Evolutionary conservation across 2,797 vertebrate species (phyloP).

Genomic region (Poeciliopsis paucimaculata): DNA sequence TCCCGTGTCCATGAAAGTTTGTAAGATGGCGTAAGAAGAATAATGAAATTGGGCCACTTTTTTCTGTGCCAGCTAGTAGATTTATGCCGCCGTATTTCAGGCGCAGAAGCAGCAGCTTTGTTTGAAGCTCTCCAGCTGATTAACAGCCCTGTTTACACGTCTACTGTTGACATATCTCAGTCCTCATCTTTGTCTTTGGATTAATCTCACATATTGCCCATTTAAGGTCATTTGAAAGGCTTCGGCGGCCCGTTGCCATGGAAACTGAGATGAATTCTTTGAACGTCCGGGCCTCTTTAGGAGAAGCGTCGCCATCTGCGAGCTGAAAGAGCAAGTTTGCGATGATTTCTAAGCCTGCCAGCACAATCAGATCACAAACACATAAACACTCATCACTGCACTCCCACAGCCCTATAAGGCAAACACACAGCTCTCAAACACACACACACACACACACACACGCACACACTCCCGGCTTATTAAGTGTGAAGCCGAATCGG

Average conservation of each 20-base stretch:
- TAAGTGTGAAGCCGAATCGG: slow-evolving; percentile 7
- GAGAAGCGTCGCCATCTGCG: slow-evolving; percentile 27
- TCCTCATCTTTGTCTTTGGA: not conserved
- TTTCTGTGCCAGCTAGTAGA: not conserved
- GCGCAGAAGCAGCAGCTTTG: not conserved
- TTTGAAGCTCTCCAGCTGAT: not conserved
- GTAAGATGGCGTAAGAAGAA: not conserved
- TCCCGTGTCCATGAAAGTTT: not conserved
- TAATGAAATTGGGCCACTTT: not conserved
- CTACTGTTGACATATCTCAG: not conserved
- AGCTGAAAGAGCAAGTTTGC: slow-evolving; percentile 21
- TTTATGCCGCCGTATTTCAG: not conserved
- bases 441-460: slow-evolving; percentile 2
- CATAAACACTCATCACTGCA: slow-evolving; percentile 11
- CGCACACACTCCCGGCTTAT: slow-evolving; percentile 10
- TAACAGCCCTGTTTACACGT: slow-evolving; percentile 12
- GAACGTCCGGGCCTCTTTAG: slow-evolving; percentile 40
- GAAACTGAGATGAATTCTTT: slow-evolving; percentile 5
- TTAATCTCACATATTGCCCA: not conserved
- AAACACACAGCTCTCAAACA: slow-evolving; percentile 12
- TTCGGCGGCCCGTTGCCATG: slow-evolving; percentile 8
- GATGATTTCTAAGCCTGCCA: slow-evolving; percentile 8
- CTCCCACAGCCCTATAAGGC: slow-evolving; percentile 41
- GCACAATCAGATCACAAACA: slow-evolving; percentile 19
- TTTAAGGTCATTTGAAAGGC: slow-evolving; percentile 1